These are phyloP conservation scores for Hermaeophaga mercurialis DNA, from an alignment of 2,888 invertebrate species.

Conservation along the genomic window DNA sequence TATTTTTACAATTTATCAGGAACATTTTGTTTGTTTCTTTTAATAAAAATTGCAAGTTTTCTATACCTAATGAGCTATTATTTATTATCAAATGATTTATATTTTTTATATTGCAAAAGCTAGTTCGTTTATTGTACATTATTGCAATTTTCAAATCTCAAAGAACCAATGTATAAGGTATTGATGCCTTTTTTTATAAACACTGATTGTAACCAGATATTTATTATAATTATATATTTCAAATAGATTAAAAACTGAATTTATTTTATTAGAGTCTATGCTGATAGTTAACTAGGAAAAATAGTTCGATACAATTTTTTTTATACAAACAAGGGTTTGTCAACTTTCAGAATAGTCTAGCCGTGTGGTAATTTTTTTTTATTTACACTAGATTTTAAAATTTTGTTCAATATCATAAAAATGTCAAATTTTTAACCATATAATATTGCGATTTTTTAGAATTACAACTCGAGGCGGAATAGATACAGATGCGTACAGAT, in stretches of 20 bases:
- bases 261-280: slow-evolving; percentile 12
- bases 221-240: slow-evolving; percentile 17
- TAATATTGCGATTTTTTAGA: slow-evolving; percentile 26
- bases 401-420: slow-evolving; percentile 31
- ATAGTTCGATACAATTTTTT: not conserved
- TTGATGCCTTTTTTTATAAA: slow-evolving; percentile 11
- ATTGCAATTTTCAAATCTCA: slow-evolving; percentile 30
- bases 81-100: slow-evolving; percentile 41
- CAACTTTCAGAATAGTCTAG: slow-evolving; percentile 17
- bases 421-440: slow-evolving; percentile 34
- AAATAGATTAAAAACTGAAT: slow-evolving; percentile 14
- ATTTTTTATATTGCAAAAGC: slow-evolving; percentile 43
- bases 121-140: slow-evolving; percentile 42
- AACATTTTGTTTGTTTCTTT: slow-evolving; percentile 45
- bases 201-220: slow-evolving; percentile 19
- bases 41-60: slow-evolving; percentile 46
- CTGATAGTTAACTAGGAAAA: slow-evolving; percentile 17
- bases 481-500: slow-evolving; percentile 35
- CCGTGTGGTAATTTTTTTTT: slow-evolving; percentile 29
- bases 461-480: slow-evolving; percentile 35
- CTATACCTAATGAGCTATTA: slow-evolving; percentile 45
- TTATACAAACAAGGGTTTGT: not conserved
- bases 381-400: slow-evolving; percentile 34
- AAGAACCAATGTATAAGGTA: slow-evolving; percentile 19
- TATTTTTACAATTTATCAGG: slow-evolving; percentile 43